phyloP scores from a whole-genome alignment of 2,113 vertebrate species.

The Apteryx owenii region DNA sequence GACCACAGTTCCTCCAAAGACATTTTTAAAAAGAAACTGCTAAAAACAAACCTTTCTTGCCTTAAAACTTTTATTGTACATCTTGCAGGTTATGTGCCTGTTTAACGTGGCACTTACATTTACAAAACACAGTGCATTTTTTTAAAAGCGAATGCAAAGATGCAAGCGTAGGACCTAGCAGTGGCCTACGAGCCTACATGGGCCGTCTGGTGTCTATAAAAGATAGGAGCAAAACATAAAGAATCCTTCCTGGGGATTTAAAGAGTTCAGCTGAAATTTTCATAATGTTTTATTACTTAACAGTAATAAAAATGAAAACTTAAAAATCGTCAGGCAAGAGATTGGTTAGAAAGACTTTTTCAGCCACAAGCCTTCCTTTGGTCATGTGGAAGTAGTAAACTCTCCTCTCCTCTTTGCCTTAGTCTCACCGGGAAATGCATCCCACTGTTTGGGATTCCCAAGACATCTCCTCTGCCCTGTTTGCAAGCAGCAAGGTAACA shows the following conservation, averaged over 20 bases:
- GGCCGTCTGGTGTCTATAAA: neutral
- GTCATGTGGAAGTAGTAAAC: neutral
- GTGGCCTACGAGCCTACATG: neutral
- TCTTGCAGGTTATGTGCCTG: neutral
- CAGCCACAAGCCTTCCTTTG: neutral
- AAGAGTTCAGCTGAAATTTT: neutral
- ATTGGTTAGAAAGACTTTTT: neutral
- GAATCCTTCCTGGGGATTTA: neutral
- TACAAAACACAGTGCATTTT: neutral
- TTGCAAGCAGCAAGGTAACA: too few species aligned
- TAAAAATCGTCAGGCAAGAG: neutral
- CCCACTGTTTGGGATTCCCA: too few species aligned
- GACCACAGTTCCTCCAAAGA: neutral
- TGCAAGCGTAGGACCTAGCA: neutral
- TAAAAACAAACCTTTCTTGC: neutral
- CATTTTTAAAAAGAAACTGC: neutral
- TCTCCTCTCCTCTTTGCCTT: neutral
- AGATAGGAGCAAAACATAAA: neutral
- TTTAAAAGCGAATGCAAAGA: neutral
- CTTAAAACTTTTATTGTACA: neutral
- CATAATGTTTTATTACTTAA: neutral
- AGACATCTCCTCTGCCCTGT: neutral
- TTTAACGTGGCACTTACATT: neutral
- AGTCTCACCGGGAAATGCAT: neutral
- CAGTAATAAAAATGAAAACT: neutral